These are phyloP conservation scores for Vannuccia rotundouncinata DNA, from an alignment of 2,888 invertebrate species.

Conservation along the genomic window DNA sequence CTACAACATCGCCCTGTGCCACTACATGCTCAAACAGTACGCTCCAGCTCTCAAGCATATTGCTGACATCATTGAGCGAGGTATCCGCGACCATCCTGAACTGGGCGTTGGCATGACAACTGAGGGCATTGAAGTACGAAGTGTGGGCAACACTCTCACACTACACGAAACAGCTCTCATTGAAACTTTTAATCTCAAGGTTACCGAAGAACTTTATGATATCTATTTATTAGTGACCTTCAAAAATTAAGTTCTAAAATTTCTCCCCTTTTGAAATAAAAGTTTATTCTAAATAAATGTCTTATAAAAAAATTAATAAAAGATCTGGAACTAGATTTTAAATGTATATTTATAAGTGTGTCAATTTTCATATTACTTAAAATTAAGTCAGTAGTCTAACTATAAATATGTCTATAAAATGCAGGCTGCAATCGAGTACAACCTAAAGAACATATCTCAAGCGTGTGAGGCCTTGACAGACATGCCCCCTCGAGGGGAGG, in stretches of 20 bases:
- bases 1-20: conserved; percentile 88
- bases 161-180: conserved; percentile 91
- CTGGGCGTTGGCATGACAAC: conserved; percentile 92
- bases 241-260: no score
- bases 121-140: conserved; percentile 69
- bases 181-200: conserved; percentile 91
- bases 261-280: no score
- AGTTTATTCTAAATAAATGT: no score
- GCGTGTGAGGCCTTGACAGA: conserved; percentile 63
- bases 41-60: conserved; percentile 83
- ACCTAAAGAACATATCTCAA: conserved; percentile 66
- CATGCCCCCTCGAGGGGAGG: conserved; percentile 72
- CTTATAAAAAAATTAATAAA: no score
- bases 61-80: conserved; percentile 86
- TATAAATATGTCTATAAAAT: no score
- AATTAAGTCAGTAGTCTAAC: no score
- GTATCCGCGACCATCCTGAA: conserved; percentile 92
- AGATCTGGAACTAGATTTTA: no score
- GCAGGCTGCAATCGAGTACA: conserved; percentile 88
- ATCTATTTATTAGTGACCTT: neutral
- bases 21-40: conserved; percentile 86
- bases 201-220: neutral
- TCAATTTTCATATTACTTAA: no score
- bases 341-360: no score
- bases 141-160: conserved; percentile 87